phyloP scores from a whole-genome alignment of 2,888 invertebrate genomes.

The Lymantria dispar region DNA sequence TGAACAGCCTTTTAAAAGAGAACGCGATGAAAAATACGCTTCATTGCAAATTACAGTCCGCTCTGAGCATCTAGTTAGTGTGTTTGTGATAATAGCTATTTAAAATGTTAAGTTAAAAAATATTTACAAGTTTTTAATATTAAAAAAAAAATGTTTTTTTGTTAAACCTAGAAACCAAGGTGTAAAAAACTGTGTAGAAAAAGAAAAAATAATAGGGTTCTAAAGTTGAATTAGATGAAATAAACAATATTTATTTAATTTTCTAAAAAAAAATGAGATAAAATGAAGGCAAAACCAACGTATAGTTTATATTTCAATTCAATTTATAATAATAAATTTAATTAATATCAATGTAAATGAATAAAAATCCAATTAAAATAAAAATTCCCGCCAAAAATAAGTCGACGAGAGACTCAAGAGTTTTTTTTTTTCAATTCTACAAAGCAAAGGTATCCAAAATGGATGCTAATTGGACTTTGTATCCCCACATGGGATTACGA shows the following conservation, averaged over 20 bases:
- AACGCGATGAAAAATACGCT: conserved; percentile 6
- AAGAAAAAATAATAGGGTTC: background rate
- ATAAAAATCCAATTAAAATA: background rate
- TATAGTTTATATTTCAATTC: no score
- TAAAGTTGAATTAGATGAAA: background rate
- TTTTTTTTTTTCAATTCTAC: conserved; percentile 1
- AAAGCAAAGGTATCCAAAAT: conserved; percentile 32
- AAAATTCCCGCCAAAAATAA: conserved; percentile 3
- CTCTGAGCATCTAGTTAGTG: background rate
- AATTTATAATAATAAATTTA: no score
- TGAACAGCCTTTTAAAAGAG: conserved; percentile 20
- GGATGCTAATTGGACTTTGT: conserved; percentile 58
- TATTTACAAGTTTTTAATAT: background rate
- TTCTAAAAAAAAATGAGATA: no score
- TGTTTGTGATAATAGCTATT: conserved; percentile 1
- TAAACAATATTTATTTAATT: no score
- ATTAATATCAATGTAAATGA: no score
- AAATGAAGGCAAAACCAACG: no score
- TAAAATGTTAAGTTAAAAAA: background rate
- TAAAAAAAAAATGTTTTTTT: background rate
- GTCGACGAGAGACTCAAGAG: background rate
- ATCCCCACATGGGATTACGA: conserved; percentile 48
- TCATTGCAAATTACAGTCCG: conserved; percentile 17
- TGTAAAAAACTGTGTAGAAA: background rate
- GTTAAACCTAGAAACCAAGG: background rate